Conservation (phyloP, 1,140 invertebrate species). For the Drosophila subpulchrella region DNA sequence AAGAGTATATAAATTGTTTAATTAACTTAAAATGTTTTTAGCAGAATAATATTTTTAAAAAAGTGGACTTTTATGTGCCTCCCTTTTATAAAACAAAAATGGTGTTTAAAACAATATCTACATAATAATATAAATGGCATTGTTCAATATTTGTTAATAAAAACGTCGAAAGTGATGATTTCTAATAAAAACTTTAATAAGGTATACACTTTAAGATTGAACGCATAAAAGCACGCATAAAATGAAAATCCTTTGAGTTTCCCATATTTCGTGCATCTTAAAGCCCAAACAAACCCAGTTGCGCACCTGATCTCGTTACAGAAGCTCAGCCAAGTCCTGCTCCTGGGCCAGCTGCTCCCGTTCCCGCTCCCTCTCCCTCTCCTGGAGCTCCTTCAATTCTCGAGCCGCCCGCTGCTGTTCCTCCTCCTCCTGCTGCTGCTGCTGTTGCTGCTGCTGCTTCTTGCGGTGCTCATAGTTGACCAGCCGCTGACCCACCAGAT, state of each 20-base stretch:
- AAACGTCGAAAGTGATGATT: too few species aligned
- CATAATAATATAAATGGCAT: not conserved
- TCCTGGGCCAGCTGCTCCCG: conserved; percentile 11
- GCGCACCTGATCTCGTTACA: conserved; percentile 36
- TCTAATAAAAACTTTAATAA: not conserved
- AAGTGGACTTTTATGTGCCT: too few species aligned
- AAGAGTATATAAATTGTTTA: not conserved
- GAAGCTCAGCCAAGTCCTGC: conserved; percentile 21
- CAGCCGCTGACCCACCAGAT: conserved; percentile 96
- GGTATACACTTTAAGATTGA: not conserved
- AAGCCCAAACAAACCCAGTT: too few species aligned
- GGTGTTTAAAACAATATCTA: too few species aligned
- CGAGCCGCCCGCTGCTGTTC: conserved; percentile 46
- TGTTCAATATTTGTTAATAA: too few species aligned
- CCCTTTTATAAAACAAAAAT: too few species aligned
- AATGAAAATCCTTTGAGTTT: not conserved
- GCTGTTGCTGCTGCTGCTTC: conserved; percentile 85
- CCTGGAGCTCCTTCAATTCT: conserved; percentile 44
- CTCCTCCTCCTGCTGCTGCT: conserved; percentile 78
- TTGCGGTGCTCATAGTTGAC: conserved; percentile 97
- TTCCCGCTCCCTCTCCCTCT: conserved; percentile 38
- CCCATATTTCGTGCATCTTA: not conserved
- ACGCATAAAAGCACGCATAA: not conserved
- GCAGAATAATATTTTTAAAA: too few species aligned
- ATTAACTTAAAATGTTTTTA: too few species aligned